These are phyloP conservation scores for Drosophila arizonae DNA, from an alignment of 1,140 invertebrate genomes.

Conservation along the genomic window DNA sequence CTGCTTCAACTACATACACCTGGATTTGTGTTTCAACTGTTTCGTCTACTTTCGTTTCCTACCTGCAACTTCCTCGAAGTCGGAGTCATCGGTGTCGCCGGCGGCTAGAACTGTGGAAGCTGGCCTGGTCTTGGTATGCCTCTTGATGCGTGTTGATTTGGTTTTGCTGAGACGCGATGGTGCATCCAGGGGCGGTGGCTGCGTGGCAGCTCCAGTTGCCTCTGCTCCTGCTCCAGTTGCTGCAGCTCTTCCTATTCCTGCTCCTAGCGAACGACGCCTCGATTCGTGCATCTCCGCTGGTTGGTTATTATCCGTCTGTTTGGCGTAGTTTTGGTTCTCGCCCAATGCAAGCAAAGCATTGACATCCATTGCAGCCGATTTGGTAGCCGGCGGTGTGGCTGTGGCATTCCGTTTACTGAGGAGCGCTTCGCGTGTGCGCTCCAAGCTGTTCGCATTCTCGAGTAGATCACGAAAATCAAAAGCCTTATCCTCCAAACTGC, in stretches of 20 bases:
- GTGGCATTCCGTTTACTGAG: constrained; percentile 53
- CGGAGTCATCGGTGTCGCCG: constrained; percentile 85
- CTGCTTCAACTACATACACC: constrained; percentile 15
- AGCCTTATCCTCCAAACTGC: constrained; percentile 70
- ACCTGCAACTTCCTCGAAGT: constrained; percentile 87
- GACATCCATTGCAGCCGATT: constrained; percentile 69
- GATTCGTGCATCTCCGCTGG: constrained; percentile 21
- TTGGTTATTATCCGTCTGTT: constrained; percentile 39
- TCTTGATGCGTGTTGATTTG: constrained; percentile 75
- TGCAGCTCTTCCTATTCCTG: background rate
- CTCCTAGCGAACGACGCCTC: constrained; percentile 9
- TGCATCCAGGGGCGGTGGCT: constrained; percentile 49
- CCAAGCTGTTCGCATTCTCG: constrained; percentile 80
- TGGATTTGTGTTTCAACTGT: constrained; percentile 18
- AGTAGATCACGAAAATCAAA: constrained; percentile 77
- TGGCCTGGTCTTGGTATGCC: constrained; percentile 73
- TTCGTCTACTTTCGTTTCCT: constrained; percentile 78
- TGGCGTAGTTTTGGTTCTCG: constrained; percentile 79
- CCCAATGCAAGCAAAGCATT: constrained; percentile 83
- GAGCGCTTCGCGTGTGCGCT: constrained; percentile 70
- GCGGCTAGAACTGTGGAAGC: constrained; percentile 65
- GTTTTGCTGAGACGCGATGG: constrained; percentile 71
- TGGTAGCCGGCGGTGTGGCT: constrained; percentile 36
- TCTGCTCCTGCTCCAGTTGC: constrained; percentile 32
- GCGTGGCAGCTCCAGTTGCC: constrained; percentile 1